Conservation (phyloP, 2,113 vertebrate species). For the Labeo rohita region DNA sequence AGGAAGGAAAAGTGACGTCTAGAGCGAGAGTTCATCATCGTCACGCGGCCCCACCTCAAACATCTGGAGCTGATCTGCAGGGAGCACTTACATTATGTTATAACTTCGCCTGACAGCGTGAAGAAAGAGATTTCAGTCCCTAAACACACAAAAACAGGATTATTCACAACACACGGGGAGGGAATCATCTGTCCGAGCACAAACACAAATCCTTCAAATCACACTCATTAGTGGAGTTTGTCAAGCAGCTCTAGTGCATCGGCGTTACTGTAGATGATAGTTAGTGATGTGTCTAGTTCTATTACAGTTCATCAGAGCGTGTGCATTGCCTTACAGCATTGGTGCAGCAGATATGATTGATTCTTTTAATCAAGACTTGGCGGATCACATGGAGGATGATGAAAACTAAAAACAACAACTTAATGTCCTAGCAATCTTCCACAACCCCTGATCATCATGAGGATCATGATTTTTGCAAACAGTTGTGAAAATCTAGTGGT, state of each 20-base stretch:
- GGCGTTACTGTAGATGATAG: background rate
- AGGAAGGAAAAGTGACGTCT: background rate
- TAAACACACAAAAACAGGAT: constrained; percentile 47
- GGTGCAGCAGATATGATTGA: background rate
- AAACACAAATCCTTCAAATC: constrained; percentile 10
- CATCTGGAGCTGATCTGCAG: constrained; percentile 72
- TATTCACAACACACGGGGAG: constrained; percentile 37
- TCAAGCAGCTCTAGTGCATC: background rate
- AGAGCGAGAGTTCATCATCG: background rate
- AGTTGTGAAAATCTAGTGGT: background rate
- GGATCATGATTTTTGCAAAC: background rate
- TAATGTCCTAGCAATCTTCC: no score
- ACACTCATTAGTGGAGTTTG: background rate
- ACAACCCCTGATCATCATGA: no score
- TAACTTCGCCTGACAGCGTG: constrained; percentile 57
- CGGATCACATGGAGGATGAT: no score
- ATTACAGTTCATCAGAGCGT: background rate
- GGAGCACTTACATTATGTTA: constrained; percentile 58
- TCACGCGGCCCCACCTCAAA: constrained; percentile 39
- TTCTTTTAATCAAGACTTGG: background rate
- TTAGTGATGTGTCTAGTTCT: background rate
- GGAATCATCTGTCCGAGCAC: constrained; percentile 25
- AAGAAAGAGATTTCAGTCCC: constrained; percentile 47
- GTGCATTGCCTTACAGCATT: background rate
- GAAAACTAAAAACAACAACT: background rate